A percentile compares a stretch with the other conserved stretches of the same genome.
These are phyloP conservation scores for Strigamia maritima DNA, from an alignment of 2,888 invertebrate genomes.

Conservation along the genomic window DNA sequence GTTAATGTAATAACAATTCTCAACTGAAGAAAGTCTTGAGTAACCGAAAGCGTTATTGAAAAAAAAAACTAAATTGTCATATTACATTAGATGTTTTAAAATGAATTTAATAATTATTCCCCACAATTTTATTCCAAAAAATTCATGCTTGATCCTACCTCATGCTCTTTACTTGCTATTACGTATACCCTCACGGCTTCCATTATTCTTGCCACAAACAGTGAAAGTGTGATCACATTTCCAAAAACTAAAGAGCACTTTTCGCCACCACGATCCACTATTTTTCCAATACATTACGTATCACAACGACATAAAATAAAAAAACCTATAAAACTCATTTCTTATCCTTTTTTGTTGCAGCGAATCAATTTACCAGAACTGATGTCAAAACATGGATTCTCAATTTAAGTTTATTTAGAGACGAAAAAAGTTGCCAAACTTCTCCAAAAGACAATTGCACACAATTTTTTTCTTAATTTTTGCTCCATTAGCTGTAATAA, in stretches of 20 bases:
- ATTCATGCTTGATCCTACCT: no score
- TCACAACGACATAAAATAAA: background rate
- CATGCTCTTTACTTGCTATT: background rate
- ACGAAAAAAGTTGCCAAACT: no score
- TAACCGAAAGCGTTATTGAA: no score
- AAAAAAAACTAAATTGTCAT: no score
- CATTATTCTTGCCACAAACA: background rate
- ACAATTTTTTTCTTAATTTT: no score
- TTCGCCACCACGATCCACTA: background rate
- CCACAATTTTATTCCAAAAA: no score
- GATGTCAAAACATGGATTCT: background rate
- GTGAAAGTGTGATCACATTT: conserved; percentile 5
- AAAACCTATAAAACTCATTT: background rate
- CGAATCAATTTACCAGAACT: background rate
- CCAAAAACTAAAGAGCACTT: background rate
- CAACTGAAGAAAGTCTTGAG: no score
- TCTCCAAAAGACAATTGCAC: no score
- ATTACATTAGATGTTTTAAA: no score
- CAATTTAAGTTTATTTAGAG: no score
- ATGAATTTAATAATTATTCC: no score
- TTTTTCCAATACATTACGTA: background rate
- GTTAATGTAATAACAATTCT: no score
- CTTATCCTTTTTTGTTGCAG: background rate
- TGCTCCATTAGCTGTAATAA: background rate
- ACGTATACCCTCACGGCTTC: background rate